These are phyloP conservation scores for Mixornis gularis DNA, from an alignment of 2,113 vertebrate species.

Conservation along the genomic window DNA sequence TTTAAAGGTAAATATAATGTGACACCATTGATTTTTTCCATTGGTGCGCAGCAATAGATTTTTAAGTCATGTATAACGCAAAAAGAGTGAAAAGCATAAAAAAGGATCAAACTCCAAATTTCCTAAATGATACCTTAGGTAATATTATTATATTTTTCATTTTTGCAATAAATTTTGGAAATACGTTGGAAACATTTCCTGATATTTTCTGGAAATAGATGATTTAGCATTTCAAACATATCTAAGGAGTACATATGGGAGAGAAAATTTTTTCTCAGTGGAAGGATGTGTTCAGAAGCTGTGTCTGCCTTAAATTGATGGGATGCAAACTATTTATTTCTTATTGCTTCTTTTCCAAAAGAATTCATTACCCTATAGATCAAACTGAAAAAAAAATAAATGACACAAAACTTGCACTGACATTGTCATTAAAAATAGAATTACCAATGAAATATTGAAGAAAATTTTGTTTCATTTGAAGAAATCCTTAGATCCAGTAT, in stretches of 20 bases:
- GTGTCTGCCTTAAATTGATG: neutral
- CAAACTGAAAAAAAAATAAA: neutral
- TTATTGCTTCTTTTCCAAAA: neutral
- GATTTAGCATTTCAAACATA: neutral
- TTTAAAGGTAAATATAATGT: neutral
- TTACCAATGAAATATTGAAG: neutral
- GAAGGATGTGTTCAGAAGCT: neutral
- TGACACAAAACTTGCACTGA: neutral
- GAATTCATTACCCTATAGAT: neutral
- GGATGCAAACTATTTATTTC: neutral
- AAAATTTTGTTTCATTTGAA: neutral
- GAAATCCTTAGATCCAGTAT: neutral
- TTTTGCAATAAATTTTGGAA: neutral
- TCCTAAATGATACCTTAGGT: neutral
- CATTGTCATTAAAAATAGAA: neutral
- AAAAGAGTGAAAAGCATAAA: neutral
- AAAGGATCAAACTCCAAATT: accelerated
- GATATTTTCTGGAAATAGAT: neutral
- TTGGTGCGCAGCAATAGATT: neutral
- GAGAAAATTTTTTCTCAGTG: neutral
- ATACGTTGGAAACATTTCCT: neutral
- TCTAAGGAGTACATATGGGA: neutral
- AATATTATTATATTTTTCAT: neutral
- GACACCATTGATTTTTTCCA: neutral
- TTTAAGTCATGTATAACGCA: neutral